Evolutionary conservation across 2,888 invertebrate genomes (phyloP), one percentile per base, ranked within the genome.

Genomic region (Laothoe populi): DNA sequence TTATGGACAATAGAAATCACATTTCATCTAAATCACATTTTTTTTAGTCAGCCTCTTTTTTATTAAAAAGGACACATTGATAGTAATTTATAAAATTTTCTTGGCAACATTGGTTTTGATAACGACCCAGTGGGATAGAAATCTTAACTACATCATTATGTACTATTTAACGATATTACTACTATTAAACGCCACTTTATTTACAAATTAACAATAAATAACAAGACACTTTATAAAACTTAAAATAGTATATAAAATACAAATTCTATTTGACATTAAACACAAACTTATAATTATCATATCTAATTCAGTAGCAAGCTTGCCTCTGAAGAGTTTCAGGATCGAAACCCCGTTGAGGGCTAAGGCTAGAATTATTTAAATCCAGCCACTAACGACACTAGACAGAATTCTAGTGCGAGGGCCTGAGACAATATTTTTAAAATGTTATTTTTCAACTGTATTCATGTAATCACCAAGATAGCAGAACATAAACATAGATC

Each of bases 191-290:
- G n/a, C 48, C 11, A 26, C 48, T n/a, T 24, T 26, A 48, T 53
- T 53, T 35, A 35, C 35, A 53, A 31, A 31, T 31, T 49, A 49
- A 8, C 16, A 42, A 40, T 40, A 35, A 35, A 10, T 35, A 35
- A 38, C 13, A 13, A 38, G 13, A 38, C 8, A 11, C 38, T 38
- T 10, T 38, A 38, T 8, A 38, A 38, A 38, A 38, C 38, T 38
- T 42, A 42, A 13, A 5, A 10, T 4, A 31, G 16, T 42, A 42
- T 42, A 21, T 21, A 10, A 45, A 45, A 45, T 45, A 45, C 42
- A 42, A 42, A 16, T 4, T 40, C n/a, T 5, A 4, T 16, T 42
- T 5, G n/a, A n/a, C 16, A 5, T 16, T 16, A 42, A 42, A 42
- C 16, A 42, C 16, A n/a, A n/a, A n/a, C 4, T 26, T 26, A 26